Evolutionary conservation across 2,113 vertebrate genomes (phyloP).

Genomic region (Verasper variegatus): DNA sequence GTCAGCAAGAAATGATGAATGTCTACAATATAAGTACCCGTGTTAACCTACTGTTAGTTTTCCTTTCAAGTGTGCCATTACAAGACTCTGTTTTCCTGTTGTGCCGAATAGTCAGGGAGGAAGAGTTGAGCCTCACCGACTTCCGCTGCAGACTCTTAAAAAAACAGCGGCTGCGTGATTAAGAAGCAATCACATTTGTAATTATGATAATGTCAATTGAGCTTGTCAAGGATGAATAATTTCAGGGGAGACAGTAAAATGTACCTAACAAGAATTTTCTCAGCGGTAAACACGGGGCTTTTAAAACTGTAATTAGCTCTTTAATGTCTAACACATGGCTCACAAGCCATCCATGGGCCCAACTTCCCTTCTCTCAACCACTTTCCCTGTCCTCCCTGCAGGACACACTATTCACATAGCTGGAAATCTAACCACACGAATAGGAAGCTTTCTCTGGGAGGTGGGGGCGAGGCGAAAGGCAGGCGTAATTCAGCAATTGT

Average conservation of each 20-base stretch:
- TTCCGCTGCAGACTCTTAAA: slow-evolving; percentile 65
- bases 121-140: slow-evolving; percentile 50
- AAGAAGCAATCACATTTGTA: slow-evolving; percentile 77
- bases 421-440: slow-evolving; percentile 78
- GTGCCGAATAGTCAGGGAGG: slow-evolving; percentile 59
- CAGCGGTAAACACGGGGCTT: slow-evolving; percentile 78
- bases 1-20: slow-evolving; percentile 47
- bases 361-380: slow-evolving; percentile 67
- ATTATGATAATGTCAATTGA: slow-evolving; percentile 83
- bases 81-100: slow-evolving; percentile 59
- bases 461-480: slow-evolving; percentile 43
- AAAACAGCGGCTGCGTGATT: slow-evolving; percentile 63
- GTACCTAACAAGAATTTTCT: slow-evolving; percentile 81
- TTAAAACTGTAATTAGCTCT: slow-evolving; percentile 84
- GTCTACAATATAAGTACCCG: slow-evolving; percentile 2
- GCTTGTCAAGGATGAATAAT: slow-evolving; percentile 85
- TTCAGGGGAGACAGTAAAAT: slow-evolving; percentile 83
- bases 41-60: slow-evolving; percentile 20
- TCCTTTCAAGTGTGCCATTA: slow-evolving; percentile 48
- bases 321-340: slow-evolving; percentile 84
- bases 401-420: slow-evolving; percentile 77
- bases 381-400: slow-evolving; percentile 66
- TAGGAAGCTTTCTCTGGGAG: slow-evolving; percentile 64
- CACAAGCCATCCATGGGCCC: slow-evolving; percentile 68
- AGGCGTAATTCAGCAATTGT: slow-evolving; percentile 65